Conservation (phyloP, 2,888 invertebrate species). For the Parnassius apollo region DNA sequence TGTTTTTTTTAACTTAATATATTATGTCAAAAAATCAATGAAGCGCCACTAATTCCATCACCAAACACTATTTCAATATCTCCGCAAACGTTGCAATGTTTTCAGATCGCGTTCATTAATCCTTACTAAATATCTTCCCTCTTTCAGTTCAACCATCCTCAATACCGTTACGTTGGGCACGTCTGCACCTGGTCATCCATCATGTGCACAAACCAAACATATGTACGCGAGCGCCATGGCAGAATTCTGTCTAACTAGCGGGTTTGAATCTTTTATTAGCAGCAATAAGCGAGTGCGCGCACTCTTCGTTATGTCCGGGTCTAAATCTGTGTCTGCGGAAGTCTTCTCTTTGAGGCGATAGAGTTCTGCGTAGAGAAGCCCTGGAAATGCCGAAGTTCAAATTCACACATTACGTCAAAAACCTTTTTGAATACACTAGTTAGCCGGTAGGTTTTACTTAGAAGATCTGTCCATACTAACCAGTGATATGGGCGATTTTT, state of each 20-base stretch:
- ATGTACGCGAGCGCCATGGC: slow-evolving; percentile 79
- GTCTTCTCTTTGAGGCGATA: slow-evolving; percentile 53
- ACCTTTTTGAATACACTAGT: too few species aligned
- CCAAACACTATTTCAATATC: background rate
- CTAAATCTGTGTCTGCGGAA: slow-evolving; percentile 53
- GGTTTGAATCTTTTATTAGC: slow-evolving; percentile 78
- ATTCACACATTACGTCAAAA: too few species aligned
- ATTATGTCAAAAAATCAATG: too few species aligned
- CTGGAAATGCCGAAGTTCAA: slow-evolving; percentile 35
- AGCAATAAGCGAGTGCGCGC: slow-evolving; percentile 74
- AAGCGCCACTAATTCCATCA: too few species aligned
- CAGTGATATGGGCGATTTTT: too few species aligned
- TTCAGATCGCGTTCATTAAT: background rate
- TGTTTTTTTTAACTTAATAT: too few species aligned
- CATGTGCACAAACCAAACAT: slow-evolving; percentile 47
- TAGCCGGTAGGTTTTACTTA: too few species aligned
- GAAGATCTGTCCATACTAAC: too few species aligned
- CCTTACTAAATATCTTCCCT: background rate
- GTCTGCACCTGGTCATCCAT: slow-evolving; percentile 6
- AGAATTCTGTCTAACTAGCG: slow-evolving; percentile 78
- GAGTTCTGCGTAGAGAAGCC: slow-evolving; percentile 65
- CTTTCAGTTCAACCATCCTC: background rate
- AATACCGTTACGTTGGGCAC: background rate
- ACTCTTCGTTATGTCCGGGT: slow-evolving; percentile 56
- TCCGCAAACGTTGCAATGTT: background rate